These are phyloP conservation scores for Ophiothrix spiculata DNA, from an alignment of 35 echinoderm and acorn worm genomes.

Conservation along the genomic window DNA sequence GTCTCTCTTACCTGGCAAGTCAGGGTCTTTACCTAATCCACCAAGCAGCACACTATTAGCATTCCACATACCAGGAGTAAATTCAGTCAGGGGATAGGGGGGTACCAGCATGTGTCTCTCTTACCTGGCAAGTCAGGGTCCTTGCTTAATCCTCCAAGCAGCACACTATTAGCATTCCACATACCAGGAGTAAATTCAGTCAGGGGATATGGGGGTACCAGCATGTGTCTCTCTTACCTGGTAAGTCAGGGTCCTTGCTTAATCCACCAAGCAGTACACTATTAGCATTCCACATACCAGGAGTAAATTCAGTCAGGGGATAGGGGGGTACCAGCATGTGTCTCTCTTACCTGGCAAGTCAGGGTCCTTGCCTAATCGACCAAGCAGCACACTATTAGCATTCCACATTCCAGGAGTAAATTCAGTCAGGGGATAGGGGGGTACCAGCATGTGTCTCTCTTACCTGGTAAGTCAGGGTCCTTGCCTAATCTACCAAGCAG, in stretches of 20 bases:
- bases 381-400: conserved; percentile 66
- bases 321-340: too few relatives aligned
- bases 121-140: conserved; percentile 93
- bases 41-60: conserved; percentile 70
- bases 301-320: conserved; percentile 60
- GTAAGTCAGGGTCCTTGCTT: conserved; percentile 83
- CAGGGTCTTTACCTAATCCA: conserved; percentile 85
- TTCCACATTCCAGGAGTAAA: conserved; percentile 87
- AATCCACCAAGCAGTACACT: conserved; percentile 74
- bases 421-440: too few relatives aligned
- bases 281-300: conserved; percentile 88
- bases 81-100: too few relatives aligned
- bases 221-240: too few relatives aligned
- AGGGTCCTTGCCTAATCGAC: conserved; percentile 84
- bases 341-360: conserved; percentile 92
- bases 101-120: too few relatives aligned
- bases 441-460: too few relatives aligned
- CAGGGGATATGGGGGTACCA: too few relatives aligned
- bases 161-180: conserved; percentile 80
- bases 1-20: conserved; percentile 90
- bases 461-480: conserved; percentile 89
- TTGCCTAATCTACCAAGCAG: conserved; percentile 82
- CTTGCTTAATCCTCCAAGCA: conserved; percentile 81
- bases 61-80: conserved; percentile 82
- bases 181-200: conserved; percentile 66